phyloP scores from a whole-genome alignment of 2,113 vertebrate species.

The Drymodes brunneopygia region DNA sequence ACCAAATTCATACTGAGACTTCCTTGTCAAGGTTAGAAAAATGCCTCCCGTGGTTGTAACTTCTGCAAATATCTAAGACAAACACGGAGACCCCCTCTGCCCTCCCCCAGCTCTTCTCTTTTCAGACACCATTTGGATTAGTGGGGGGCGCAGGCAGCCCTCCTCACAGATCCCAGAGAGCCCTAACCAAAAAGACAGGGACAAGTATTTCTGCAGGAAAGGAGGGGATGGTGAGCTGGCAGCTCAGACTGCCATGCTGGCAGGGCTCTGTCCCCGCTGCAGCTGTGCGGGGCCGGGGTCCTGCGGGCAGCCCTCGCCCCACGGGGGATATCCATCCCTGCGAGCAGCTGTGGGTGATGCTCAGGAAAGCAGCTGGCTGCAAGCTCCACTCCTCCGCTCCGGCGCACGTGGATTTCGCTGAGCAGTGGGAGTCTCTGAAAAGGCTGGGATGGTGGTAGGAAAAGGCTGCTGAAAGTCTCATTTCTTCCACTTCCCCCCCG shows the following conservation, averaged over 20 bases:
- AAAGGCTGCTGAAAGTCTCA: background rate
- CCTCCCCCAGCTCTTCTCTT: background rate
- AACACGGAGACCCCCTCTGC: background rate
- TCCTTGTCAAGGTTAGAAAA: background rate
- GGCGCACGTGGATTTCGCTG: background rate
- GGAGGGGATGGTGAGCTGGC: background rate
- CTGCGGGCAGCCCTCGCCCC: background rate
- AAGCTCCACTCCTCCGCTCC: background rate
- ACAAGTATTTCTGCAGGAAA: background rate
- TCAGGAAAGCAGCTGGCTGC: background rate
- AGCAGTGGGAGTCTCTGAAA: background rate
- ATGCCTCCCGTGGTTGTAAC: background rate
- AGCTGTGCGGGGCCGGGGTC: background rate
- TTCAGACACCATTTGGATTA: background rate
- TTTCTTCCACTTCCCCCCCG: background rate
- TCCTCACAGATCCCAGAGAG: background rate
- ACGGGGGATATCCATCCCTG: background rate
- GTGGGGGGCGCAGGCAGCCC: rapidly evolving
- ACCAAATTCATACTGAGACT: background rate
- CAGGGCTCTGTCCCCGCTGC: background rate
- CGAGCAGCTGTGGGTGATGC: background rate
- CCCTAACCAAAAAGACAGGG: rapidly evolving
- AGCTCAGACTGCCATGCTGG: rapidly evolving
- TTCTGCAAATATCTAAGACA: background rate
- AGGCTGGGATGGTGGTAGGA: background rate